Evolutionary conservation across 2,888 invertebrate species (phyloP).

Genomic region (Peribatodes rhomboidaria): DNA sequence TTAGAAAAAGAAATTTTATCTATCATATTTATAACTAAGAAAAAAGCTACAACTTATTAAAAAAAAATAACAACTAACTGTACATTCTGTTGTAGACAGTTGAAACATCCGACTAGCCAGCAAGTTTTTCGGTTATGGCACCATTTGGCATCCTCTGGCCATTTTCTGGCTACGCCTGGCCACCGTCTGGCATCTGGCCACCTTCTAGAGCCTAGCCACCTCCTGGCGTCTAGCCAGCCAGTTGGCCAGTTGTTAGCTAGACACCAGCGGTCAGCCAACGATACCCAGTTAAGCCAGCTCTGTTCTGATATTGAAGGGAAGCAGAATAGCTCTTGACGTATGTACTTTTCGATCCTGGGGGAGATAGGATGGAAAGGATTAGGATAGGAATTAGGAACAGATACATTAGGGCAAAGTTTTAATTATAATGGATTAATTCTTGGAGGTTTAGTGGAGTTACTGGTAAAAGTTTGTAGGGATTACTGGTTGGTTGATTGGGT

Average conservation of each 20-base stretch:
- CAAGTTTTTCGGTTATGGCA: constrained; percentile 10
- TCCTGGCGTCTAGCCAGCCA: constrained; percentile 1
- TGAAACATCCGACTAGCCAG: constrained; percentile 51
- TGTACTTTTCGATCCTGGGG: constrained; percentile 49
- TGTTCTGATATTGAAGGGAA: constrained; percentile 30
- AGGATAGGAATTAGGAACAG: no score
- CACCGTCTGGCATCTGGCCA: constrained; percentile 5
- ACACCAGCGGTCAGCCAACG: constrained; percentile 9
- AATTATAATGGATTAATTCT: no score
- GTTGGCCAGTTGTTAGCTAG: background rate
- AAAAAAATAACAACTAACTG: constrained; percentile 61
- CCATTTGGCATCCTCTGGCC: constrained; percentile 9
- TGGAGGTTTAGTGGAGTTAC: no score
- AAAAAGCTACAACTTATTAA: constrained; percentile 22
- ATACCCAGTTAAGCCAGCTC: constrained; percentile 6
- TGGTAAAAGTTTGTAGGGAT: no score
- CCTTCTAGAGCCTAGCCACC: background rate
- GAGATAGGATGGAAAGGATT: constrained; percentile 20
- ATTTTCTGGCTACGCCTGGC: background rate
- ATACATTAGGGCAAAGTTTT: no score
- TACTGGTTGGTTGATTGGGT: no score
- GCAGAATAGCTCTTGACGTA: constrained; percentile 28
- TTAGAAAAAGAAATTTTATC: no score
- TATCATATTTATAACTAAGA: background rate
- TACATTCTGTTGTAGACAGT: constrained; percentile 60